Base-by-base conservation (phyloP, 2,113 vertebrate species). In the Protobothrops mucrosquamatus region DNA sequence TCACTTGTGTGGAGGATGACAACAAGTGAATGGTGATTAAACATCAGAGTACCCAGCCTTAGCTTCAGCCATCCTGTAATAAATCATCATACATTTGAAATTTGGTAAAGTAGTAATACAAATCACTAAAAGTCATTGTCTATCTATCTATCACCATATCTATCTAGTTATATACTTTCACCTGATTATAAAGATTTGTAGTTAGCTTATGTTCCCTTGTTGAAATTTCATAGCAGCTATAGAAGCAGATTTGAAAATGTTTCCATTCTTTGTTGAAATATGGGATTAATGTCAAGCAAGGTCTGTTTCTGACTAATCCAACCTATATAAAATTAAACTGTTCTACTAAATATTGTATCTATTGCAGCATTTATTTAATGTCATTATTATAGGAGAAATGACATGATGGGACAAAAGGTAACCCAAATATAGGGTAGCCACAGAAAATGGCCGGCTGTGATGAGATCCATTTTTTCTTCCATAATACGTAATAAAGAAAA, bases 51-150 rank as follows among this genome's bases (percentile, higher is more conserved):
- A 90, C 86, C 92, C 86, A 94, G 90, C 94, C 94, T 95, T 94
- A 94, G 69, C 95, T 94, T 85, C 91, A 97, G 85, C 93, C 94
- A 92, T 97, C 91, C 94, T 85, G 93, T 94, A 95, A 95, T 97
- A 97, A 96, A 94, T 96, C 95, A 90, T 88, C 93, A 92, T 95
- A 97, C 95, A 88, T 88, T 95, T 95, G 92, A 94, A 93, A 93
- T 95, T 96, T 96, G 96, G 96, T 23, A 74, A 94, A 93, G 81
- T 87, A 92, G 93, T 91, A 95, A 85, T 94, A 48, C 90, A 91
- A 94, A 94, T 91, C 93, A 95, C 95, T 93, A 96, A 96, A 96
- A 91, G 92, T 93, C 93, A 90, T 93, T n/a, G 23, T 81, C 46
- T 92, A 23, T 57, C 46, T 87, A 52, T 92, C 46, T 92, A 87